Base-by-base conservation (phyloP, 2,797 vertebrate genomes). In the Catostomus latipinnis region DNA sequence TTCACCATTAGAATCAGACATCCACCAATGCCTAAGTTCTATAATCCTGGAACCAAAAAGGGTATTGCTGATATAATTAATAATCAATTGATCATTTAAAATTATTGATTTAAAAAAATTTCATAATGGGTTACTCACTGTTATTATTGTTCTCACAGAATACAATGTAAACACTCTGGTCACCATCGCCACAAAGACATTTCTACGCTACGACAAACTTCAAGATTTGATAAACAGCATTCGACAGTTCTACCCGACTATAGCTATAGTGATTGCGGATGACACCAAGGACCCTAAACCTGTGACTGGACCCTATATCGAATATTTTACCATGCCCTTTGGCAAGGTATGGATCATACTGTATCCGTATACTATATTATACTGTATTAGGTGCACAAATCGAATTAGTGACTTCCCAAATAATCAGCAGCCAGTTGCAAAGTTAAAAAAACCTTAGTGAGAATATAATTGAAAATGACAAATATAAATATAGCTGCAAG, bases 111-210 rank as follows among this genome's bases (percentile, higher is more conserved):
- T 48, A 4, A 3, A 34, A 4, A 34, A 34, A 34, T 34, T 2
- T 34, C 43, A 62, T 5, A 46, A 14, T 12, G 14, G 7, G 6
- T 16, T 6, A 43, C 1, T 65, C 1, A 16, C 57, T 60, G 0
- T 34, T 69, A 48, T 80, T 80, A 54, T 6, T 81, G 67, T 78
- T 9, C 18, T 14, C 86, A 82, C 74, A 92, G 94, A 93, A 71
- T 96, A 95, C 90, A 95, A 96, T 84, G 91, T 98, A 78, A 94
- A 91, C 4, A 89, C 92, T 4, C 89, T 97, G 70, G 96, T 98
- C 74, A 97, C 96, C 57, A 94, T 98, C n/a, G 95, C 95, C 80
- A 97, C 96, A 49, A 98, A 98, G 91, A 98, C 97, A 0, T 98
- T 98, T 87, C 90, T 98, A 63, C 96, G 97, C 13, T 98, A 98